Conservation (phyloP, 2,113 vertebrate genomes). For the Sigmodon hispidus region DNA sequence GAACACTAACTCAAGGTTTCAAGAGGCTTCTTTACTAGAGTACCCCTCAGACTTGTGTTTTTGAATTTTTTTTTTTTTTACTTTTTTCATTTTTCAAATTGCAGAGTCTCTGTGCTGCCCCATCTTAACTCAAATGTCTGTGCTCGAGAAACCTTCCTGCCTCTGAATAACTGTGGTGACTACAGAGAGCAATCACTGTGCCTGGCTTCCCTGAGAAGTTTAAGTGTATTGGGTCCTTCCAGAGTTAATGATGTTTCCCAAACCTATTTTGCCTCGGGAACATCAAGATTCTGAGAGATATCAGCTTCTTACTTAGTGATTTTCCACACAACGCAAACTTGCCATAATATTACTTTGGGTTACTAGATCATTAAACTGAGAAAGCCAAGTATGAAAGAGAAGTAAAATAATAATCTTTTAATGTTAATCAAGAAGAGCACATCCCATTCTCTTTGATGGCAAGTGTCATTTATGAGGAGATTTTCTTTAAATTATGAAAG, state of each 20-base stretch:
- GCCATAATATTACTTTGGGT: conserved; percentile 57
- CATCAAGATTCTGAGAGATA: not conserved
- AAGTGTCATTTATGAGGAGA: conserved; percentile 51
- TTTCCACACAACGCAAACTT: not conserved
- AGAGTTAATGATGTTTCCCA: conserved; percentile 12
- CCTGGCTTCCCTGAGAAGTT: not conserved
- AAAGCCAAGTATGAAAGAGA: conserved; percentile 57
- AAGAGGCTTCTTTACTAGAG: not conserved
- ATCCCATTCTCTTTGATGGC: not conserved
- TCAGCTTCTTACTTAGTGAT: conserved; percentile 54
- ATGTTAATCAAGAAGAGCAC: conserved; percentile 49
- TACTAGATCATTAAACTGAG: conserved; percentile 35
- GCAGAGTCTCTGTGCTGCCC: not conserved
- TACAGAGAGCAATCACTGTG: not conserved
- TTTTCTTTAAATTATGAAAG: conserved; percentile 52
- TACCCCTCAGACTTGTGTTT: not conserved
- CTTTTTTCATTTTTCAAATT: not conserved
- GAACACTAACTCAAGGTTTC: conserved; percentile 3
- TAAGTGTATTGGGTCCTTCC: not conserved
- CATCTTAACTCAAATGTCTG: not conserved
- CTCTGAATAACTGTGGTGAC: not conserved
- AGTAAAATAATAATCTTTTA: conserved; percentile 50
- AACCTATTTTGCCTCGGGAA: conserved; percentile 41
- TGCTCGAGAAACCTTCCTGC: not conserved
- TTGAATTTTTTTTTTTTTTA: not conserved